Base-by-base conservation (phyloP, 2,113 vertebrate species). In the Riparia riparia region DNA sequence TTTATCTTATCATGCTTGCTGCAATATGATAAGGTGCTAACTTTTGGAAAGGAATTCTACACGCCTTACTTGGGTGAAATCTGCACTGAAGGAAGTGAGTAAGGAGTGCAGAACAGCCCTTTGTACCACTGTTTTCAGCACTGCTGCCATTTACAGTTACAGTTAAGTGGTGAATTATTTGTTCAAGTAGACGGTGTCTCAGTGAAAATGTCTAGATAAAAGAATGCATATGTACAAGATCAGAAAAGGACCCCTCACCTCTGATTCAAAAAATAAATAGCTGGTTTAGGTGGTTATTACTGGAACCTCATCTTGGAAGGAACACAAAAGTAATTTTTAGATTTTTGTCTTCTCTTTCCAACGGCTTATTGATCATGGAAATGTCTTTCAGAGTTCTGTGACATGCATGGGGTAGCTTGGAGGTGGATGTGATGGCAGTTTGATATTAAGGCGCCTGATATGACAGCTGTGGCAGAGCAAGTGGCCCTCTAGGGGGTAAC, bases 391-490 rank as follows among this genome's bases (percentile, higher is more conserved):
- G 98, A 99, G 99, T 97, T 99, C 99, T 1, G 99, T 99, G 95
- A 99, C 98, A 5, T 99, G 99, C 89, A 99, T 98, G 1, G 99
- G 98, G 69, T 99, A 99, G 72, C 97, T 98, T 7, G 99, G 98
- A 26, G 98, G 97, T 1, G 98, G 97, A 57, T 98, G 98, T 1
- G 98, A 85, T 2, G 98, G 96, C 51, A 96, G 95, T 73, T 98
- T 97, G 15, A 98, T 93, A 80, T 98, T 98, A 5, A 99, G 98
- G 88, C 99, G 98, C 88, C 98, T 97, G 97, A 99, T 99, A 54
- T 99, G 99, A 96, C 99, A 99, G 90, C 98, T 57, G 32, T 99
- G 99, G 95, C 99, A 99, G 58, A 99, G 98, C 95, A 99, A 97
- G 96, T 99, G 99, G 24, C 99, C 98, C 47, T 99, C 99, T 60